Evolutionary conservation across 2,113 vertebrate genomes (phyloP), one percentile per base, ranked within the genome.

Genomic region (Myotis davidii): DNA sequence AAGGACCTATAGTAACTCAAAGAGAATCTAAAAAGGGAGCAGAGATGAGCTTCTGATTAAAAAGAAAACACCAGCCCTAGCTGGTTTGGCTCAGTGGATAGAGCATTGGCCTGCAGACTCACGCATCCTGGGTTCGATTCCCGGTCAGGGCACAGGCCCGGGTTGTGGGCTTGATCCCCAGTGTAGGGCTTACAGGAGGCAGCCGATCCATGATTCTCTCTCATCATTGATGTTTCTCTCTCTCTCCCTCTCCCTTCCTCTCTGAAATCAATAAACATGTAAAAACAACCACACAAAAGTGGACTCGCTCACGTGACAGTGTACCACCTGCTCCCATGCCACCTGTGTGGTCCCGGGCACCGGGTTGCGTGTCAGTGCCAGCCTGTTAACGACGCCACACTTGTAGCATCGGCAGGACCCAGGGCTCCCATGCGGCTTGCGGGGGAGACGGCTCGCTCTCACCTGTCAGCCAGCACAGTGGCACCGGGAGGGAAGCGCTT

Each of bases 271-370:
- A 61, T 61, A 11, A 9, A 27, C 4, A 61, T 12, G 25, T 27
- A 10, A 27, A 34, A 87, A 59, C 16, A 79, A 56, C 59, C 42
- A 37, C 4, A 7, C 3, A 13, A 12, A 91, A 14, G 10, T 16
- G 12, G 16, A 52, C 2, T n/a, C 25, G 13, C 8, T 20, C 16
- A 9, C 16, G 1, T 1, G 21, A 2, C n/a, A 6, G 14, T 0
- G 0, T 2, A 32, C 32, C 6, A 0, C 23, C 16, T 5, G 29
- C 12, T 82, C 8, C 45, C n/a, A 0, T 20, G 78, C 69, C 9
- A 64, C 34, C n/a, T 6, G 18, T 13, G 29, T 64, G 61, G n/a
- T 37, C 17, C 1, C 1, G 29, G 48, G n/a, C 3, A 56, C 32
- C 82, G 54, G 18, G 16, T 32, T 59, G 0, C 0, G 0, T 39